Evolutionary conservation across 2,888 invertebrate species (phyloP).

Genomic region (Drosophila tripunctata): DNA sequence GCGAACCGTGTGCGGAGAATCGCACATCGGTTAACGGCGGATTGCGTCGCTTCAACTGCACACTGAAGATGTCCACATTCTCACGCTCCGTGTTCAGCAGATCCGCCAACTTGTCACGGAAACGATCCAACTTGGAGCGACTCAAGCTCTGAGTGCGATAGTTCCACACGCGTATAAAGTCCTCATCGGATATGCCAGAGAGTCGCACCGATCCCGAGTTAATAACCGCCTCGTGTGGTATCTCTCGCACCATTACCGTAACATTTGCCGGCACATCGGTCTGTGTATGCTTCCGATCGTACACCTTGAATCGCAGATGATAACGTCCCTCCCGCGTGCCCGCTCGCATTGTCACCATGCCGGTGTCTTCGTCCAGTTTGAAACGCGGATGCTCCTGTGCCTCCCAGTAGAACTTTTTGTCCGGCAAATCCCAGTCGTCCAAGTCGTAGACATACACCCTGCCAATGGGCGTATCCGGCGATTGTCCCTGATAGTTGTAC

Average conservation of each 20-base stretch:
- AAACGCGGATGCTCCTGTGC: slow-evolving; percentile 93
- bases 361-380: slow-evolving; percentile 94
- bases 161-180: slow-evolving; percentile 97
- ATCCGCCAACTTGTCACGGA: slow-evolving; percentile 94
- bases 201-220: slow-evolving; percentile 98
- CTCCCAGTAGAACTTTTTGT: slow-evolving; percentile 99
- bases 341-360: slow-evolving; percentile 97
- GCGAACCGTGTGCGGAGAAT: slow-evolving; percentile 97
- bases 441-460: slow-evolving; percentile 98
- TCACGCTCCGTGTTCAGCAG: slow-evolving; percentile 93
- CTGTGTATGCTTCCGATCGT: slow-evolving; percentile 97
- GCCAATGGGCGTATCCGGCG: slow-evolving; percentile 95
- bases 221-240: slow-evolving; percentile 96
- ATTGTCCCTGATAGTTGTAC: slow-evolving; percentile 97
- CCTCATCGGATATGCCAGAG: slow-evolving; percentile 97
- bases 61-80: slow-evolving; percentile 98
- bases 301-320: slow-evolving; percentile 92
- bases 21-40: slow-evolving; percentile 96
- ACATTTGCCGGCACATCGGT: slow-evolving; percentile 98
- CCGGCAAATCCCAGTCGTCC: slow-evolving; percentile 99
- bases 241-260: slow-evolving; percentile 95
- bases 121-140: slow-evolving; percentile 94
- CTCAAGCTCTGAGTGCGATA: slow-evolving; percentile 93
- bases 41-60: slow-evolving; percentile 93
- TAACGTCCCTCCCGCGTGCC: slow-evolving; percentile 95